phyloP scores from a whole-genome alignment of 2,113 vertebrate species.

The Mastomys natalensis region DNA sequence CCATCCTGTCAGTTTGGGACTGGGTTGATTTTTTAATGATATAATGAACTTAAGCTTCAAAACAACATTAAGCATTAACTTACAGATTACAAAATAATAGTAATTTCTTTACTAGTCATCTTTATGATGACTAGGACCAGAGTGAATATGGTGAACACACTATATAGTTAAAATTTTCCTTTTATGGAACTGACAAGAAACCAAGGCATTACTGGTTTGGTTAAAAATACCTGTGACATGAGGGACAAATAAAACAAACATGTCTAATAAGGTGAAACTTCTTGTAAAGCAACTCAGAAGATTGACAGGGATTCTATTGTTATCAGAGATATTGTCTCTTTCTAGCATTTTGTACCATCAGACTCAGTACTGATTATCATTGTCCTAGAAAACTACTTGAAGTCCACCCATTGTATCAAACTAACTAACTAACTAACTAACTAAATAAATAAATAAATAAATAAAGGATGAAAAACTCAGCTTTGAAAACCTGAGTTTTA shows the following conservation, averaged over 20 bases:
- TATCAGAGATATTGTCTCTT: neutral
- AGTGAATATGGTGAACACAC: neutral
- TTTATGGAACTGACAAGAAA: slow-evolving; percentile 41
- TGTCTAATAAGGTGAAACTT: neutral
- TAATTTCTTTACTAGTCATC: slow-evolving; percentile 28
- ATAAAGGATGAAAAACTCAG: neutral
- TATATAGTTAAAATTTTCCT: neutral
- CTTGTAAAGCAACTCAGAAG: neutral
- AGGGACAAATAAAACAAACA: neutral
- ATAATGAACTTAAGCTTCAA: slow-evolving; percentile 18
- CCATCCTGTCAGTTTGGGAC: neutral
- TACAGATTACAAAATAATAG: neutral
- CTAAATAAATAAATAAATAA: neutral
- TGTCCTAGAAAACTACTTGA: neutral
- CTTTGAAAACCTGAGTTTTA: neutral
- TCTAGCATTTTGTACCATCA: neutral
- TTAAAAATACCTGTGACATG: neutral
- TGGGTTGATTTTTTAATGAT: slow-evolving; percentile 24
- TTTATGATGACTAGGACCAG: neutral
- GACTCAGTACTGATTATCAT: neutral
- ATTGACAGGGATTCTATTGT: neutral
- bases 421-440: neutral
- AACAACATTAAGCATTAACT: slow-evolving; percentile 38
- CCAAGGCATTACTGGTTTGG: neutral
- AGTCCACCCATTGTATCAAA: neutral